Evolutionary conservation across 53 echinoderm and acorn worm species (phyloP).

Genomic region (Hippasteria phrygiana): DNA sequence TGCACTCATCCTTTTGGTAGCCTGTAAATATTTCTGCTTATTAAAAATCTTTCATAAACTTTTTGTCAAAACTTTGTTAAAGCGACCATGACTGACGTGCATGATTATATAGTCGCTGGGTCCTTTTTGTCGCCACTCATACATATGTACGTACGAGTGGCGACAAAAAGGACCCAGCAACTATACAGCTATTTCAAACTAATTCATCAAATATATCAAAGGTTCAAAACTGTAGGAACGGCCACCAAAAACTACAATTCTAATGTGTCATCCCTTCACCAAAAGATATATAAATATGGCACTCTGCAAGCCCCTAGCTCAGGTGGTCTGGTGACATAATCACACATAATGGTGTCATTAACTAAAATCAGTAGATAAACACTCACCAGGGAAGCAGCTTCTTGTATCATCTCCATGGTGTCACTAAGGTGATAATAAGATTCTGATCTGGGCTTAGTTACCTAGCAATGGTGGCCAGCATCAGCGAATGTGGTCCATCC

Average conservation of each 20-base stretch:
- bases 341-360: slow-evolving; percentile 32
- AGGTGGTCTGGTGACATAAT: slow-evolving; percentile 10
- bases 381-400: slow-evolving; percentile 37
- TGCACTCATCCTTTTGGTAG: too few relatives aligned
- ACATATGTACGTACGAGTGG: too few relatives aligned
- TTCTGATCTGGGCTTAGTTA: slow-evolving; percentile 46
- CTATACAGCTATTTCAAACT: too few relatives aligned
- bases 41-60: too few relatives aligned
- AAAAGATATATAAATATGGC: slow-evolving; percentile 26
- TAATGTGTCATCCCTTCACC: not conserved
- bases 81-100: too few relatives aligned
- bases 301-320: not conserved
- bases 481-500: slow-evolving; percentile 15
- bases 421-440: slow-evolving; percentile 25
- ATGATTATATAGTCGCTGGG: too few relatives aligned
- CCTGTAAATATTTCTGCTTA: too few relatives aligned
- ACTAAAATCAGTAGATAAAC: slow-evolving; percentile 13
- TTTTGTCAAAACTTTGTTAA: too few relatives aligned
- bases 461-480: slow-evolving; percentile 40
- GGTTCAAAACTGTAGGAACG: not conserved
- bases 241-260: not conserved
- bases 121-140: too few relatives aligned
- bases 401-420: slow-evolving; percentile 49
- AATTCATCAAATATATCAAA: too few relatives aligned
- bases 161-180: too few relatives aligned